Conservation (phyloP, 1,140 invertebrate species). For the Thalassaphorura encarpata region DNA sequence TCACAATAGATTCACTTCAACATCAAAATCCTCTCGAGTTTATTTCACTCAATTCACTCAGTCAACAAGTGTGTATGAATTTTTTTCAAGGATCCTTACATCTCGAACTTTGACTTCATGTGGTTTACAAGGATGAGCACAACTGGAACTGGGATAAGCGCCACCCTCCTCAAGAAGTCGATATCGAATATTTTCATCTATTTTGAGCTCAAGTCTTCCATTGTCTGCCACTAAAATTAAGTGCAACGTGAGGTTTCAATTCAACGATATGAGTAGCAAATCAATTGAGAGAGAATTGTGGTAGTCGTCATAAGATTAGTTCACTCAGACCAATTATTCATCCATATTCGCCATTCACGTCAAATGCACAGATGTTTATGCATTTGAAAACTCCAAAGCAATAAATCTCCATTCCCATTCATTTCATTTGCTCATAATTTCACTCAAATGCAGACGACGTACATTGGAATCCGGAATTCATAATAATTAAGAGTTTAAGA, state of each 20-base stretch:
- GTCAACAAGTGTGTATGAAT: too few species aligned
- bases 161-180: constrained; percentile 22
- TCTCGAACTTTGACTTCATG: constrained; percentile 42
- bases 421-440: neutral
- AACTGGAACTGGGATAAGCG: constrained; percentile 41
- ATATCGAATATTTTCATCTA: constrained; percentile 38
- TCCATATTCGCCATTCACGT: too few species aligned
- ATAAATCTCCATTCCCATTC: too few species aligned
- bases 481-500: neutral
- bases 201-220: constrained; percentile 36
- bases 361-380: too few species aligned
- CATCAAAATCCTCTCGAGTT: too few species aligned
- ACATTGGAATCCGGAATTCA: neutral
- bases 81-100: constrained; percentile 31
- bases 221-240: constrained; percentile 36
- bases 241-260: neutral
- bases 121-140: constrained; percentile 40
- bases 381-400: too few species aligned
- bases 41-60: too few species aligned
- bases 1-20: neutral
- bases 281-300: too few species aligned
- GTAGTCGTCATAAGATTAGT: neutral
- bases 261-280: neutral
- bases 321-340: neutral
- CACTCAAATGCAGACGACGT: neutral